phyloP scores from a whole-genome alignment of 2,888 invertebrate genomes.

The Catocala fraxini region DNA sequence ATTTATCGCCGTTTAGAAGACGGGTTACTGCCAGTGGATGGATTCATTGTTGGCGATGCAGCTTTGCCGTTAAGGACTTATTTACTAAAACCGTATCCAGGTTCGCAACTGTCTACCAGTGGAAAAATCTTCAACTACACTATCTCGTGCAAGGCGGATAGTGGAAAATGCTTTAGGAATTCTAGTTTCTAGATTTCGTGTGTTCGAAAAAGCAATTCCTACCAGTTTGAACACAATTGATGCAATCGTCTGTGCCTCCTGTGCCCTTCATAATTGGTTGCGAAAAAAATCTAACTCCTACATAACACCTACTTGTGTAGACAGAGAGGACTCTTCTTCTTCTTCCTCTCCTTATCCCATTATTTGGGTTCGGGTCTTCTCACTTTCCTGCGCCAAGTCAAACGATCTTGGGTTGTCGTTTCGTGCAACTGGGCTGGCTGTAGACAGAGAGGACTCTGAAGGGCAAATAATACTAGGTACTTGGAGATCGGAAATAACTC shows the following conservation, averaged over 20 bases:
- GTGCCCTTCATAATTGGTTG: slow-evolving; percentile 31
- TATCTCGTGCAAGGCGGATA: slow-evolving; percentile 9
- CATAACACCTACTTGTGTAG: slow-evolving; percentile 32
- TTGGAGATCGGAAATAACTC: slow-evolving; percentile 1
- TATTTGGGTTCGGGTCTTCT: too few species aligned
- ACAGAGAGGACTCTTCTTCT: too few species aligned
- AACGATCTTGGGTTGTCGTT: too few species aligned
- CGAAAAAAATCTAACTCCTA: slow-evolving; percentile 27
- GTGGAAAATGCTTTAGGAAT: neutral
- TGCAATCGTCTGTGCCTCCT: slow-evolving; percentile 10
- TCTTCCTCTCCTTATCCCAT: too few species aligned
- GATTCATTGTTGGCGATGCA: slow-evolving; percentile 12
- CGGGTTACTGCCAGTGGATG: slow-evolving; percentile 8
- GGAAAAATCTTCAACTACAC: slow-evolving; percentile 21
- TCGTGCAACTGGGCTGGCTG: too few species aligned
- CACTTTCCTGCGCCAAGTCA: too few species aligned
- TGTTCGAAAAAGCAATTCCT: slow-evolving; percentile 23
- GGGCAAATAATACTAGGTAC: neutral
- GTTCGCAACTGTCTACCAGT: slow-evolving; percentile 2
- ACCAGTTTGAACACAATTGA: slow-evolving; percentile 30
- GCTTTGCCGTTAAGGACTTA: slow-evolving; percentile 18
- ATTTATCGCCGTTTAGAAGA: slow-evolving; percentile 8
- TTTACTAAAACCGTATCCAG: slow-evolving; percentile 19
- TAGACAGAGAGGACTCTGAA: neutral
- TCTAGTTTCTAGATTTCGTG: slow-evolving; percentile 27